Evolutionary conservation across 2,797 vertebrate species (phyloP).

Genomic region (Sciurus carolinensis): DNA sequence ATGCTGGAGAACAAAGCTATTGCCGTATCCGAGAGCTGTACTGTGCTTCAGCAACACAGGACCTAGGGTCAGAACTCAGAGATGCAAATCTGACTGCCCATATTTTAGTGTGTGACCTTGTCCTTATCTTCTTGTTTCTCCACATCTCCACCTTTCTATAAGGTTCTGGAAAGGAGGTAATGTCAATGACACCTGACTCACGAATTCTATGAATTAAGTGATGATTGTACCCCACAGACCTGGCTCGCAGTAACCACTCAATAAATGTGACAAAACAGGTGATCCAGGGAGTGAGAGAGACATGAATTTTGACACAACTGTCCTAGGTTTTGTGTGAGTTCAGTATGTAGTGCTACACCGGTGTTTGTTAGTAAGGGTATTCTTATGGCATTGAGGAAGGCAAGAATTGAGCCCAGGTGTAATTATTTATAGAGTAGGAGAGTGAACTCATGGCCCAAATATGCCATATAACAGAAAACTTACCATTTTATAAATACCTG

Average conservation of each 20-base stretch:
- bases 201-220: not conserved
- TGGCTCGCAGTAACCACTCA: not conserved
- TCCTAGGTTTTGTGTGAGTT: not conserved
- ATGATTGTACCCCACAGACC: not conserved
- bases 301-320: not conserved
- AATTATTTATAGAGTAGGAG: not conserved
- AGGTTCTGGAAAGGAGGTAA: not conserved
- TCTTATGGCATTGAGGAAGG: not conserved
- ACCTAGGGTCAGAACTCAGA: not conserved
- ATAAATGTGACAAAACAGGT: not conserved
- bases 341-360: fast-evolving
- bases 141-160: not conserved
- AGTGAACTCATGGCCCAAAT: not conserved
- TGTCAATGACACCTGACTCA: not conserved
- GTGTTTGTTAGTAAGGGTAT: not conserved
- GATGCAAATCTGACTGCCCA: not conserved
- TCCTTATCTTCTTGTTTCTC: not conserved
- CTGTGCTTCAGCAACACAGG: not conserved
- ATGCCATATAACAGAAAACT: not conserved
- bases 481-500: not conserved
- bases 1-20: not conserved
- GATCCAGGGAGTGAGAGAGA: not conserved
- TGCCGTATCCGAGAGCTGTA: not conserved
- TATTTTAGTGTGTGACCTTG: not conserved
- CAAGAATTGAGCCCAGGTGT: not conserved